A percentile compares a stretch with the other conserved stretches of the same genome.
phyloP scores from a whole-genome alignment of 2,888 invertebrate genomes.

The Polylopha cassiicola region DNA sequence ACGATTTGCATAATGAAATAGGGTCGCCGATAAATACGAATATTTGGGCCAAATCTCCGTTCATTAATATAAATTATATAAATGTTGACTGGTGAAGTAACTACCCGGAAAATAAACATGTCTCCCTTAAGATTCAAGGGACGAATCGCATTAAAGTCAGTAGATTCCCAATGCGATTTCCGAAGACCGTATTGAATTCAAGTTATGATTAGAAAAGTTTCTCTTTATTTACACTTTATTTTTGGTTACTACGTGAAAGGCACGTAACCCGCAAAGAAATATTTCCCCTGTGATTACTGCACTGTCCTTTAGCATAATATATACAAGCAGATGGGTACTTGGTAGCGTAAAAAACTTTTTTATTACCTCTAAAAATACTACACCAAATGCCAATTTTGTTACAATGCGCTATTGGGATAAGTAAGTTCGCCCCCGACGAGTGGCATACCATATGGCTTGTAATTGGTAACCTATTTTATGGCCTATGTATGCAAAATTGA shows the following conservation, averaged over 20 bases:
- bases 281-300: background rate
- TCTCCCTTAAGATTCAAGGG: conserved; percentile 47
- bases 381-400: conserved; percentile 43
- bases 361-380: conserved; percentile 37
- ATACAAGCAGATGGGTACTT: conserved; percentile 24
- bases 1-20: too few species aligned
- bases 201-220: conserved; percentile 59
- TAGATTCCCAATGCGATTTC: conserved; percentile 49
- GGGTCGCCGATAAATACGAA: too few species aligned
- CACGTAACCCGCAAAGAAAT: conserved; percentile 2
- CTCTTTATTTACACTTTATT: conserved; percentile 35
- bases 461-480: conserved; percentile 39
- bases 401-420: conserved; percentile 26
- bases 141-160: conserved; percentile 32
- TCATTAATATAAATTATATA: too few species aligned
- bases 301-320: conserved; percentile 11
- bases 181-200: conserved; percentile 57
- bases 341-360: conserved; percentile 25
- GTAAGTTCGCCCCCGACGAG: too few species aligned
- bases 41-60: conserved; percentile 16
- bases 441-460: conserved; percentile 52
- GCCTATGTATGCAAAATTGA: conserved; percentile 32
- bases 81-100: conserved; percentile 49
- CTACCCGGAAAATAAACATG: conserved; percentile 63
- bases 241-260: conserved; percentile 26